Evolutionary conservation across 2,888 invertebrate species (phyloP).

Genomic region (Caradrina kadenii): DNA sequence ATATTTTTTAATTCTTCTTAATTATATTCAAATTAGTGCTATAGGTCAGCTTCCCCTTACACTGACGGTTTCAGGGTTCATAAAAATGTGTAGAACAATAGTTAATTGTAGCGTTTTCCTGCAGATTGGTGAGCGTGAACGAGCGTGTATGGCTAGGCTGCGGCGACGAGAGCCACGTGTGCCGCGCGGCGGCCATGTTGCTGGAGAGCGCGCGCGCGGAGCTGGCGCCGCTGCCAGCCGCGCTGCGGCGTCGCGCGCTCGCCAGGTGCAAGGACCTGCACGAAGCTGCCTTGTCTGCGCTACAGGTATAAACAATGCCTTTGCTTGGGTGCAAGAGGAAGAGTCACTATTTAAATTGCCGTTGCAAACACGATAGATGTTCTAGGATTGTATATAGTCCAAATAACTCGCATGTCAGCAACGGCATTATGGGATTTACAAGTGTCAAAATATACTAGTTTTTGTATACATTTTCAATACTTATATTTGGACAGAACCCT

Average conservation of each 20-base stretch:
- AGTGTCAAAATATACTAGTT: no score
- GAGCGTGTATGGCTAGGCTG: conserved; percentile 96
- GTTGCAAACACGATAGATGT: no score
- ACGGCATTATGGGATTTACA: no score
- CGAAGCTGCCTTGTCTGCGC: conserved; percentile 83
- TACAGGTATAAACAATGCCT: conserved; percentile 80
- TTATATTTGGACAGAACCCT: not conserved
- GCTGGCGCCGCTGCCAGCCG: conserved; percentile 89
- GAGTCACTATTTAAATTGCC: no score
- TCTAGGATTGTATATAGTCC: no score
- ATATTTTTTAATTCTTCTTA: no score
- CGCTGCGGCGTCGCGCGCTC: conserved; percentile 82
- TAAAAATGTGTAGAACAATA: not conserved
- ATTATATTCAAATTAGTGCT: no score
- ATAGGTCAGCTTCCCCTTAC: no score
- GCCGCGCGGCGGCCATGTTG: conserved; percentile 94
- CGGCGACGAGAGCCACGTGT: conserved; percentile 96
- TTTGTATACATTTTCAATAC: no score
- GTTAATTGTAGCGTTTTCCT: not conserved
- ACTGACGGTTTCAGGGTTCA: not conserved
- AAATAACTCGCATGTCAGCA: no score
- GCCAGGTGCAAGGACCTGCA: conserved; percentile 86
- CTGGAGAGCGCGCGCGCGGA: conserved; percentile 92
- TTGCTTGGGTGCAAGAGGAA: not conserved
- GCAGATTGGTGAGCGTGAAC: conserved; percentile 94